phyloP scores from a whole-genome alignment of 2,888 invertebrate genomes.

The Corythucha ciliata region DNA sequence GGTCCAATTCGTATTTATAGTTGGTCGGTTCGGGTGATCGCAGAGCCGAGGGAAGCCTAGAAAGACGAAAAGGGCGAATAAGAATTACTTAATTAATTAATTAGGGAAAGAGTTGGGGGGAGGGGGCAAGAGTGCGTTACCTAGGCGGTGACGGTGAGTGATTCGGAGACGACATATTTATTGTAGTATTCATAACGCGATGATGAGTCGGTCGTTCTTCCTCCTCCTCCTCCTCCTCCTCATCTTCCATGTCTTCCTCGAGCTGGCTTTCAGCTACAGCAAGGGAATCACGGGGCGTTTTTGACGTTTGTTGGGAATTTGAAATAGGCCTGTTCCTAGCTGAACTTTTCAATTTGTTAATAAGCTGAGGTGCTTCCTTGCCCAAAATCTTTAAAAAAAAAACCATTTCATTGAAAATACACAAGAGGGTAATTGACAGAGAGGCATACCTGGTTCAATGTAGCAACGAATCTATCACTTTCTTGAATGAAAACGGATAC shows the following conservation, averaged over 20 bases:
- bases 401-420: not conserved
- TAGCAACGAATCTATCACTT: slow-evolving; percentile 84
- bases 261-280: slow-evolving; percentile 43
- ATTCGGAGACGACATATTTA: not conserved
- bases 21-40: no score
- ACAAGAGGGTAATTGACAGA: slow-evolving; percentile 7
- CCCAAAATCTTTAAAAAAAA: not conserved
- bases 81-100: not conserved
- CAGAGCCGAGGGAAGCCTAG: not conserved
- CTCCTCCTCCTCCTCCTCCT: slow-evolving; percentile 12
- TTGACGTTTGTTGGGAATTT: slow-evolving; percentile 42
- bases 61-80: not conserved
- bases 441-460: slow-evolving; percentile 68
- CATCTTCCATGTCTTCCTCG: slow-evolving; percentile 23
- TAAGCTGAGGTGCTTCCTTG: no score
- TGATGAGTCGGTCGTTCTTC: not conserved
- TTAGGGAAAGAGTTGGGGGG: not conserved
- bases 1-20: no score
- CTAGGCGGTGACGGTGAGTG: not conserved
- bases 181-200: not conserved
- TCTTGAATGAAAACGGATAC: slow-evolving; percentile 82
- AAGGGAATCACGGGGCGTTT: slow-evolving; percentile 32
- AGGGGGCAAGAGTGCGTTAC: not conserved
- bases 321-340: slow-evolving; percentile 47
- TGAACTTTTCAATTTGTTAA: slow-evolving; percentile 93